Percentiles rank a stretch among this genome's conserved stretches.
Evolutionary conservation across 2,888 invertebrate species (phyloP).

Genomic region (Onchidella celtica): DNA sequence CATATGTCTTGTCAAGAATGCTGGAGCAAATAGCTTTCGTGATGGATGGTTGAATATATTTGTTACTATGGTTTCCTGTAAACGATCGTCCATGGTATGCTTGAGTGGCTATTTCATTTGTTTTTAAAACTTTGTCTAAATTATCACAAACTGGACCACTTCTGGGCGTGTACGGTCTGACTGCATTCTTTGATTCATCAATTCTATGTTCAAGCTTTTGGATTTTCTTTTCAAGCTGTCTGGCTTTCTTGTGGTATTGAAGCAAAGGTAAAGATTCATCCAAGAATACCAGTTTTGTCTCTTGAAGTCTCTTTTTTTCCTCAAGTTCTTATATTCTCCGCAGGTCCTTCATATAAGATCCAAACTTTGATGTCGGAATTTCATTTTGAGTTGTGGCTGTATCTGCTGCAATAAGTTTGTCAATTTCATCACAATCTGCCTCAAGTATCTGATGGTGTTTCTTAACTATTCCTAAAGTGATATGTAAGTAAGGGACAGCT

Average conservation of each 20-base stretch:
- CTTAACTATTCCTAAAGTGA: not conserved
- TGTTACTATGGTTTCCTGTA: not conserved
- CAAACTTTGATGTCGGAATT: too few relatives aligned
- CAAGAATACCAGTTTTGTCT: not conserved
- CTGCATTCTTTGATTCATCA: not conserved
- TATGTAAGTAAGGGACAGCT: not conserved
- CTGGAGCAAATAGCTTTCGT: not conserved
- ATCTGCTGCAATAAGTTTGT: not conserved
- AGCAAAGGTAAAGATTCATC: not conserved
- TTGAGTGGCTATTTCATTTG: not conserved
- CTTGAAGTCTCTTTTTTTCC: constrained; percentile 7
- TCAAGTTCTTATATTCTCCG: not conserved
- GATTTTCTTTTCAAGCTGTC: not conserved
- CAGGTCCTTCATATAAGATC: too few relatives aligned
- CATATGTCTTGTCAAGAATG: not conserved
- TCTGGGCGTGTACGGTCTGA: not conserved
- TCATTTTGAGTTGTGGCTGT: too few relatives aligned
- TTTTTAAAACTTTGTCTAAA: not conserved
- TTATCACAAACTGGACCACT: not conserved
- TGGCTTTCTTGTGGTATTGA: not conserved
- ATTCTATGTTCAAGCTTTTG: not conserved
- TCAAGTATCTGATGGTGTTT: not conserved
- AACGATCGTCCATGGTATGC: not conserved
- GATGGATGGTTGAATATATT: not conserved
- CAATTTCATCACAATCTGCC: not conserved